Evolutionary conservation across 2,888 invertebrate genomes (phyloP), one percentile per base, ranked within the genome.

Genomic region (Scotopteryx bipunctaria): DNA sequence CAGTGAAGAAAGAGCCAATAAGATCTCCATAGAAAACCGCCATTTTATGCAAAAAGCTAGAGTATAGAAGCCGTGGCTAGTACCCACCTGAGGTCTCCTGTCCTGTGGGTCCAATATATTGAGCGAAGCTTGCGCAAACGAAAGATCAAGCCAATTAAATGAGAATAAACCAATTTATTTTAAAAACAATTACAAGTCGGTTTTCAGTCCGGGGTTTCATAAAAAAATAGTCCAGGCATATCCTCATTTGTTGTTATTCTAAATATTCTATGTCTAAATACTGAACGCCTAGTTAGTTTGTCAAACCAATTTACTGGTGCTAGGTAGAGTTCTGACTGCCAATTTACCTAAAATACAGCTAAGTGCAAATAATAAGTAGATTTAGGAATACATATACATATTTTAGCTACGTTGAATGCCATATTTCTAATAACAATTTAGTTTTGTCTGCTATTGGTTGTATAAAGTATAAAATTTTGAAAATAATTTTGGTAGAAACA

Each of bases 91-190:
- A 55, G 66, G 58, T 78, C 78, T 69, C 73, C 73, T 75, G 52
- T 86, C 87, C 90, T 90, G 89, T 83, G 83, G 82, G 78, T 81
- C 89, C 89, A 80, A 86, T 72, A 78, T 58, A 83, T 73, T 81
- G 84, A 83, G 74, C 77, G 89, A 89, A 89, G 90, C 90, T 89
- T 90, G 90, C 89, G 88, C 90, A 90, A 89, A 90, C 83, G 86
- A 88, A 89, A 73, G 81, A 81, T 86, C 79, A 88, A 87, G 90
- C 90, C 87, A 83, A 86, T 89, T 89, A 88, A 85, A 86, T 79
- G 83, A 83, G 83, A 77, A 79, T 66, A 72, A 35, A 77, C 69
- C 66, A 55, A 47, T 51, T 56, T 46, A 45, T 57, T 32, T 49
- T 55, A 4, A 41, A 37, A 44, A 42, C 38, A 41, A 9, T 42